Conservation (phyloP, 2,113 vertebrate genomes). For the Gymnobelideus leadbeateri region DNA sequence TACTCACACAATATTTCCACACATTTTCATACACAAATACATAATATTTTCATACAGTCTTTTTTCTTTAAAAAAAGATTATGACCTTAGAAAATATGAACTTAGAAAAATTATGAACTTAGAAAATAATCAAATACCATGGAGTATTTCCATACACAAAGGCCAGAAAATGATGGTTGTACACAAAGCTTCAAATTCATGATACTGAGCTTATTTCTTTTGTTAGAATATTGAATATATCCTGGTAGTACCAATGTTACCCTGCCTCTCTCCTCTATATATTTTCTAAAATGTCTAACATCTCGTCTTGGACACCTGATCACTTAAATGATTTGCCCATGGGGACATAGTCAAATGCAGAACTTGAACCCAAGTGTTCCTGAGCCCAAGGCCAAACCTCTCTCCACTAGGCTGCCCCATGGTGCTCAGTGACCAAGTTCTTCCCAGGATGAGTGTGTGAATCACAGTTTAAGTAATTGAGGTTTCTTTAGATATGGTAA, state of each 20-base stretch:
- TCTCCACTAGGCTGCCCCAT: neutral
- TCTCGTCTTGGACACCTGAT: neutral
- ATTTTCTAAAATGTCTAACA: neutral
- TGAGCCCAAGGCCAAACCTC: neutral
- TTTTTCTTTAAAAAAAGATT: too few relatives aligned
- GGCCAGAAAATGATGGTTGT: neutral
- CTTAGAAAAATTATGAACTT: neutral
- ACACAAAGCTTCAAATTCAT: neutral
- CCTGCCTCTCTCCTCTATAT: neutral
- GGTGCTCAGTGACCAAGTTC: neutral
- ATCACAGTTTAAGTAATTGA: neutral
- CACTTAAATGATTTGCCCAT: neutral
- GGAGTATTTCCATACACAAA: neutral
- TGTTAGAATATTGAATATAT: neutral
- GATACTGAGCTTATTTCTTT: neutral
- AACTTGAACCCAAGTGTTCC: neutral
- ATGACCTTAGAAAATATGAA: too few relatives aligned
- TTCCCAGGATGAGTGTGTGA: neutral
- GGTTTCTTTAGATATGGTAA: too few relatives aligned
- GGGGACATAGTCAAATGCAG: neutral
- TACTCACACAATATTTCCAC: neutral
- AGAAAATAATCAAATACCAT: neutral
- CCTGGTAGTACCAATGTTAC: neutral
- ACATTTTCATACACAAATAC: too few relatives aligned
- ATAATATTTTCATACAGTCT: too few relatives aligned